These are phyloP conservation scores for Mesorhabditis belari DNA, from an alignment of 2,888 invertebrate genomes.

Conservation along the genomic window DNA sequence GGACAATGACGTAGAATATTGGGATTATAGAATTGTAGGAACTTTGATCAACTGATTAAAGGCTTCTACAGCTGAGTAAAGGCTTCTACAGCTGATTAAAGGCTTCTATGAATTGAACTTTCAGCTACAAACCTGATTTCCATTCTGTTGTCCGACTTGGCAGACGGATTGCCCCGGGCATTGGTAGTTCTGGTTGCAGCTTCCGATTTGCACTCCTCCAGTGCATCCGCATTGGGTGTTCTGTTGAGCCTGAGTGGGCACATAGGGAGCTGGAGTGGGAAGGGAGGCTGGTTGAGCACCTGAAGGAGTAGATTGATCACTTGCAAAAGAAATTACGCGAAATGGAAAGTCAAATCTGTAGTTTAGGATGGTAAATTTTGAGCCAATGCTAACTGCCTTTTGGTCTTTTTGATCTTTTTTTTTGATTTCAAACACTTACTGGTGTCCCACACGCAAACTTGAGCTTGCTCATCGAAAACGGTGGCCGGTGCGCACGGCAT, in stretches of 20 bases:
- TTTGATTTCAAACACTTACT: slow-evolving; percentile 14
- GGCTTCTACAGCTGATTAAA: neutral
- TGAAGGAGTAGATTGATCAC: neutral
- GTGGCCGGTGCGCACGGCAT: slow-evolving; percentile 53
- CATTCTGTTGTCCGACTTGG: slow-evolving; percentile 45
- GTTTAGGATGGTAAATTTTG: no score
- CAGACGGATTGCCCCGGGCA: slow-evolving; percentile 51
- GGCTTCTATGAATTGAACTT: no score
- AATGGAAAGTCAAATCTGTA: no score
- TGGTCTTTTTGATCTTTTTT: neutral
- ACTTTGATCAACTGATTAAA: no score
- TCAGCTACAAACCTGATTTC: slow-evolving; percentile 25
- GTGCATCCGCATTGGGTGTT: slow-evolving; percentile 42
- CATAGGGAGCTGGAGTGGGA: slow-evolving; percentile 42
- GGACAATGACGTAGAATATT: no score
- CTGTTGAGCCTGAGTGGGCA: slow-evolving; percentile 30
- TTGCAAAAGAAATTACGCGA: no score
- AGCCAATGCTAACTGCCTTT: neutral
- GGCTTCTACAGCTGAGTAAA: neutral
- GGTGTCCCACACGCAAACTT: slow-evolving; percentile 42
- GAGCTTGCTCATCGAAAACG: slow-evolving; percentile 45
- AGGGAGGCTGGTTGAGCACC: slow-evolving; percentile 19
- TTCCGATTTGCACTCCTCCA: slow-evolving; percentile 51
- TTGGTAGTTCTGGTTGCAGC: slow-evolving; percentile 49
- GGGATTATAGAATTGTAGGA: no score